These are phyloP conservation scores for Andrena haemorrhoa DNA, from an alignment of 2,888 invertebrate genomes.

Conservation along the genomic window DNA sequence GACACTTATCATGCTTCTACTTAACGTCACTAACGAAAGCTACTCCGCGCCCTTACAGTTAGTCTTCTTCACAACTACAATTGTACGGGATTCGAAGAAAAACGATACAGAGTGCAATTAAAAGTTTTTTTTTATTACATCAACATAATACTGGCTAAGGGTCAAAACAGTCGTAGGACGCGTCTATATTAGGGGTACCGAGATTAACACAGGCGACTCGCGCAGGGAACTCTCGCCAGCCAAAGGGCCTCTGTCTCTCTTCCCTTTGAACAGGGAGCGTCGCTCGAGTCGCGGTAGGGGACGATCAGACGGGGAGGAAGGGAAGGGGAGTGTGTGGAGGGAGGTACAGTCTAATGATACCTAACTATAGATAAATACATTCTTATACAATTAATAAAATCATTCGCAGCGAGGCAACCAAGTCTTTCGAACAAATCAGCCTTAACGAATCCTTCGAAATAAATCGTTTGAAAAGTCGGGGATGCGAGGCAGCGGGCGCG, in stretches of 20 bases:
- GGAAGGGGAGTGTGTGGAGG: background rate
- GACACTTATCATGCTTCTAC: background rate
- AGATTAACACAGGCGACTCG: slow-evolving; percentile 61
- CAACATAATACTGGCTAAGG: slow-evolving; percentile 80
- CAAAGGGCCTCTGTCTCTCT: background rate
- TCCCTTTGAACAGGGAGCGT: slow-evolving; percentile 10
- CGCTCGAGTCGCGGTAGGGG: slow-evolving; percentile 43
- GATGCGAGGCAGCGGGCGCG: slow-evolving; percentile 65
- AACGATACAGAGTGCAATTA: slow-evolving; percentile 55
- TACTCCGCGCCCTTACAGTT: background rate
- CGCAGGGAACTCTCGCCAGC: slow-evolving; percentile 29
- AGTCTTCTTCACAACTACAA: background rate
- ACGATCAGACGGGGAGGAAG: background rate
- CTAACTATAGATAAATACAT: slow-evolving; percentile 71
- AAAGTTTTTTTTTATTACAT: slow-evolving; percentile 80
- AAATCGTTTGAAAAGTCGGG: slow-evolving; percentile 66
- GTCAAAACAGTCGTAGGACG: slow-evolving; percentile 78
- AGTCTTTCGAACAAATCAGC: slow-evolving; percentile 73
- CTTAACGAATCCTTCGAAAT: slow-evolving; percentile 71
- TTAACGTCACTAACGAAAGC: background rate
- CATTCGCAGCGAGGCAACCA: slow-evolving; percentile 71
- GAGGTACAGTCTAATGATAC: slow-evolving; percentile 69
- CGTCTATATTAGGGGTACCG: slow-evolving; percentile 74
- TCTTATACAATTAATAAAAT: slow-evolving; percentile 71
- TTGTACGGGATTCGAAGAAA: slow-evolving; percentile 8